phyloP scores from a whole-genome alignment of 2,888 invertebrate species.

The Spicauda simplicius region DNA sequence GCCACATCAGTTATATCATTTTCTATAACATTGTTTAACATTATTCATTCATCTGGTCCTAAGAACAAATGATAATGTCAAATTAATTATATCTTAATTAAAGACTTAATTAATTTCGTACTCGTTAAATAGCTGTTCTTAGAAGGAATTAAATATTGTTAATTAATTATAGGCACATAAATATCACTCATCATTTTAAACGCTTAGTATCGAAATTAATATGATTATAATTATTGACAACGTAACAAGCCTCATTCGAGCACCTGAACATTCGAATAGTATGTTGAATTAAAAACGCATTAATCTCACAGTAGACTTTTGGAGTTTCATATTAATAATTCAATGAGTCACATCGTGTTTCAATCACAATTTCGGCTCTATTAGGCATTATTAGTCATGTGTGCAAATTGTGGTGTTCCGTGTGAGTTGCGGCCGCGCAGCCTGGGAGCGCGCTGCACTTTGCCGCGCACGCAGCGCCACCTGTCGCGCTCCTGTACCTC shows the following conservation, averaged over 20 bases:
- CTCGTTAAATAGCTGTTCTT: too few relatives aligned
- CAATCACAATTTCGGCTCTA: neutral
- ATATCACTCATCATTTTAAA: too few relatives aligned
- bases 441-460: slow-evolving; percentile 61
- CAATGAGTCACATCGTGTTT: slow-evolving; percentile 5
- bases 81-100: too few relatives aligned
- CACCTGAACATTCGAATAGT: neutral
- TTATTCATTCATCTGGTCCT: too few relatives aligned
- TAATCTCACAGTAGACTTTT: neutral
- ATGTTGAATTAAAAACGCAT: slow-evolving; percentile 1
- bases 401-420: slow-evolving; percentile 4
- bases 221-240: neutral
- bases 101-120: too few relatives aligned
- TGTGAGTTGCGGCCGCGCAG: neutral
- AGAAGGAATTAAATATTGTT: too few relatives aligned
- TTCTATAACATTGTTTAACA: too few relatives aligned
- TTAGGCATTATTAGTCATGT: slow-evolving; percentile 3
- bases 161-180: too few relatives aligned
- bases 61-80: too few relatives aligned
- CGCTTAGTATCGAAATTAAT: neutral
- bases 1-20: neutral
- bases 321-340: neutral
- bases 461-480: slow-evolving; percentile 46
- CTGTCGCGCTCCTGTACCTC: slow-evolving; percentile 24
- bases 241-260: neutral